Percentiles rank a stretch among this genome's conserved stretches.
Conservation (phyloP, 2,888 invertebrate species). For the Craniophora ligustri region DNA sequence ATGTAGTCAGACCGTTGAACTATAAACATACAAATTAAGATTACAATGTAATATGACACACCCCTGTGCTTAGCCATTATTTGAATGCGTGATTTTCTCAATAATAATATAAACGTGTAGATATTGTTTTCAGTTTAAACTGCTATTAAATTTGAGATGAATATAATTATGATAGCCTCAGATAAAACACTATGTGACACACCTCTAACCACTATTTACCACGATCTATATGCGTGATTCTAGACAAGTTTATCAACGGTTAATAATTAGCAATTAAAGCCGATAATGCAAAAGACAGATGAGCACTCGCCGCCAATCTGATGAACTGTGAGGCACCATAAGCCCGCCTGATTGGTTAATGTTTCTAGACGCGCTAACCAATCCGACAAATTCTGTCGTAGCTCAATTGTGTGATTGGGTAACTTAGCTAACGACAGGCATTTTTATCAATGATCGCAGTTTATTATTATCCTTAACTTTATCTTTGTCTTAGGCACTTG, state of each 20-base stretch:
- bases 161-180: conserved; percentile 14
- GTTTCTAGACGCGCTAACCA: background rate
- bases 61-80: background rate
- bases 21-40: no score
- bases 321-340: conserved; percentile 1
- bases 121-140: conserved; percentile 25
- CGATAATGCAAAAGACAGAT: conserved; percentile 16
- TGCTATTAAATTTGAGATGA: conserved; percentile 20
- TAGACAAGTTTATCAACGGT: conserved; percentile 43
- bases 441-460: background rate
- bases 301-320: conserved; percentile 16
- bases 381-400: conserved; percentile 3
- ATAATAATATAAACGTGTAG: conserved; percentile 8
- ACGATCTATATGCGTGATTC: conserved; percentile 56
- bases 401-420: conserved; percentile 5
- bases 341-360: conserved; percentile 20
- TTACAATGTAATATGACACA: background rate
- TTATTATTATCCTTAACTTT: conserved; percentile 2
- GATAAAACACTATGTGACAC: conserved; percentile 49
- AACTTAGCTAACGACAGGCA: background rate
- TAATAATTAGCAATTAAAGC: conserved; percentile 39
- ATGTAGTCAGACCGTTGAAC: no score
- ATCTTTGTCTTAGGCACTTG: conserved; percentile 1
- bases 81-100: conserved; percentile 9
- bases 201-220: conserved; percentile 56